Conservation (phyloP, 2,797 vertebrate genomes). For the Anabacerthia variegaticeps region DNA sequence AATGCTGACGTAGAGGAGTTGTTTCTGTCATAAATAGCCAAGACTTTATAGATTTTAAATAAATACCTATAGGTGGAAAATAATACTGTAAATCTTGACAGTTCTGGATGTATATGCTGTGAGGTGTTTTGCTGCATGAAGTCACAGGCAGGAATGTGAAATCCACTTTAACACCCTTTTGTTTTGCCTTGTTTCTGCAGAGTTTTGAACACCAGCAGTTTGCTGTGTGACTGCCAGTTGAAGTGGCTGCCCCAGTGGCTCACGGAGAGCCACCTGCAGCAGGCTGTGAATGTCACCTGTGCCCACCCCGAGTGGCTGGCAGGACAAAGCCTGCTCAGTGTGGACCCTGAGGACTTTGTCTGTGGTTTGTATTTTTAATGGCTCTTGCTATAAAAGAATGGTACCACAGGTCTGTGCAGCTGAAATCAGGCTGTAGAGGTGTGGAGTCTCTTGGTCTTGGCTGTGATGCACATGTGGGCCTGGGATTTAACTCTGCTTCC, state of each 20-base stretch:
- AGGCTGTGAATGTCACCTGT: slow-evolving; percentile 82
- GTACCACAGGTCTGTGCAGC: not conserved
- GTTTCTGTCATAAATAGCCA: not conserved
- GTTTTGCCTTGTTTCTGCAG: slow-evolving; percentile 71
- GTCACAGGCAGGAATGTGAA: not conserved
- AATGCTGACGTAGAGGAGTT: not conserved
- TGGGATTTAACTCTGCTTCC: not conserved
- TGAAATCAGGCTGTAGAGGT: not conserved
- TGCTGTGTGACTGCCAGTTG: slow-evolving; percentile 93
- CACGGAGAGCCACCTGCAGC: slow-evolving; percentile 78
- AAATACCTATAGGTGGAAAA: not conserved
- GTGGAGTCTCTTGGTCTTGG: not conserved
- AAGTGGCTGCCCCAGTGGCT: slow-evolving; percentile 90
- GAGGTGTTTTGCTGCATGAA: not conserved
- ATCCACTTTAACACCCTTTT: not conserved
- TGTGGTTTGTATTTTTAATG: slow-evolving; percentile 79
- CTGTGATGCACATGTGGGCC: accelerated
- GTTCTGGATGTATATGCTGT: not conserved
- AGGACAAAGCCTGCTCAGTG: slow-evolving; percentile 80
- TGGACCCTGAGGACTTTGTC: slow-evolving; percentile 78
- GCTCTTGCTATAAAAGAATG: too few relatives aligned
- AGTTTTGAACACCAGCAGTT: slow-evolving; percentile 88
- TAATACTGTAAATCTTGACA: not conserved
- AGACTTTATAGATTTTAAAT: not conserved
- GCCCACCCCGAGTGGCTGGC: slow-evolving; percentile 86